These are phyloP conservation scores for Misgurnus anguillicaudatus DNA, from an alignment of 2,113 vertebrate genomes.

Conservation along the genomic window DNA sequence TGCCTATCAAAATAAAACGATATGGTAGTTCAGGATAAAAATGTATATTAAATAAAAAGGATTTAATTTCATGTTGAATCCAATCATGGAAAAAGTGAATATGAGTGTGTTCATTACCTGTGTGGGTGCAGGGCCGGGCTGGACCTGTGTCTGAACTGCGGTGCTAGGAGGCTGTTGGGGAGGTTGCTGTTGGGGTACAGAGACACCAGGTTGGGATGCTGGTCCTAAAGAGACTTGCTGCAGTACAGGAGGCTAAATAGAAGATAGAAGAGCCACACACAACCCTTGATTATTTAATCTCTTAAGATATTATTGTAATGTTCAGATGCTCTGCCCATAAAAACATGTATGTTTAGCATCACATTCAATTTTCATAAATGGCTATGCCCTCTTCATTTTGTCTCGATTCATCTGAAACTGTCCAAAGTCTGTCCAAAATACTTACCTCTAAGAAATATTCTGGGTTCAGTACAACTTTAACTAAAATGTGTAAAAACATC, in stretches of 20 bases:
- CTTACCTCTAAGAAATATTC: slow-evolving; percentile 1
- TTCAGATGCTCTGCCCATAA: background rate
- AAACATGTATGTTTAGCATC: background rate
- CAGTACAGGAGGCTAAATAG: slow-evolving; percentile 48
- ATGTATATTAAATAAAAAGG: too few species aligned
- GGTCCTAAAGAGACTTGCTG: slow-evolving; percentile 44
- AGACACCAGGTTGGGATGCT: slow-evolving; percentile 35
- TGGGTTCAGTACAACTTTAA: too few species aligned
- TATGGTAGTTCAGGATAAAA: too few species aligned
- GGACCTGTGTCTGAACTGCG: slow-evolving; percentile 58
- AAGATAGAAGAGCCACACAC: background rate
- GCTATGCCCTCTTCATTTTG: too few species aligned
- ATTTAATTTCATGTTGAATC: too few species aligned
- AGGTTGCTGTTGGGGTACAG: slow-evolving; percentile 60
- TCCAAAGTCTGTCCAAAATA: background rate
- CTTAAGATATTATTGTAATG: background rate
- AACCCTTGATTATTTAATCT: background rate
- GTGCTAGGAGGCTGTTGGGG: slow-evolving; percentile 20
- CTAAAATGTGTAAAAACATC: too few species aligned
- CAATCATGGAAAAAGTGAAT: background rate
- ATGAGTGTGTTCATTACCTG: slow-evolving; percentile 63
- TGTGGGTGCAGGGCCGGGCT: slow-evolving; percentile 53
- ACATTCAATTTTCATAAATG: background rate
- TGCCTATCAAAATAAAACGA: too few species aligned
- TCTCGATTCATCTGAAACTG: too few species aligned